A percentile compares a stretch with the other conserved stretches of the same genome.
Conservation (phyloP, 1,140 invertebrate genomes). For the Drosophila fuyamai region DNA sequence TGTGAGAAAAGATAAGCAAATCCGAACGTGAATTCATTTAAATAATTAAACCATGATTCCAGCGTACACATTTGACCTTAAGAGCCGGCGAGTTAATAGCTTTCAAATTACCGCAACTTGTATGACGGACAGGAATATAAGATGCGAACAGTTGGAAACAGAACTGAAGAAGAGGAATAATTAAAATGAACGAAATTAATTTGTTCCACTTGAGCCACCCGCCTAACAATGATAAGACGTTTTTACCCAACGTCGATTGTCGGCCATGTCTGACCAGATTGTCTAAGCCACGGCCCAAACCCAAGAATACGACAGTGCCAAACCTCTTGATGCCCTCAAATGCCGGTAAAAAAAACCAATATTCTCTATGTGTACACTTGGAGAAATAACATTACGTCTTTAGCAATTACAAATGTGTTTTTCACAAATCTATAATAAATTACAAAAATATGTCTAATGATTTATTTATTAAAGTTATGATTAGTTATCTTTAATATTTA, state of each 20-base stretch:
- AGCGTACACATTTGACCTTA: constrained; percentile 47
- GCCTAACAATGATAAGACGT: constrained; percentile 78
- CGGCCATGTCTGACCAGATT: constrained; percentile 40
- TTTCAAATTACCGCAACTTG: constrained; percentile 67
- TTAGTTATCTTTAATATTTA: no score
- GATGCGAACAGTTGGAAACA: constrained; percentile 2
- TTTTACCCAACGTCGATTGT: constrained; percentile 41
- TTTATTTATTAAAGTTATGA: no score
- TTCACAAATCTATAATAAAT: no score
- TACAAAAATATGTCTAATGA: no score
- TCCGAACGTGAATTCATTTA: constrained; percentile 66
- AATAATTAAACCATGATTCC: constrained; percentile 75
- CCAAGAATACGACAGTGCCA: constrained; percentile 20
- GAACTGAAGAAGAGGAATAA: constrained; percentile 38
- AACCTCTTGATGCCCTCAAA: constrained; percentile 29
- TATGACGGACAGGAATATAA: constrained; percentile 32
- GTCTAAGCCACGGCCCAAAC: constrained; percentile 65
- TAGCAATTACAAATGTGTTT: no score
- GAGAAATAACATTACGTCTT: background rate
- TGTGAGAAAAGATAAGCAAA: constrained; percentile 9
- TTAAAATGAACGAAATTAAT: constrained; percentile 79
- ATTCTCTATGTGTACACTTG: constrained; percentile 25
- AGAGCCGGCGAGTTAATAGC: constrained; percentile 63
- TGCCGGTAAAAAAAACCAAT: constrained; percentile 43
- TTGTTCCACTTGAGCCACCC: constrained; percentile 81